Conservation (phyloP, 2,888 invertebrate species). For the Watsonalla binaria region DNA sequence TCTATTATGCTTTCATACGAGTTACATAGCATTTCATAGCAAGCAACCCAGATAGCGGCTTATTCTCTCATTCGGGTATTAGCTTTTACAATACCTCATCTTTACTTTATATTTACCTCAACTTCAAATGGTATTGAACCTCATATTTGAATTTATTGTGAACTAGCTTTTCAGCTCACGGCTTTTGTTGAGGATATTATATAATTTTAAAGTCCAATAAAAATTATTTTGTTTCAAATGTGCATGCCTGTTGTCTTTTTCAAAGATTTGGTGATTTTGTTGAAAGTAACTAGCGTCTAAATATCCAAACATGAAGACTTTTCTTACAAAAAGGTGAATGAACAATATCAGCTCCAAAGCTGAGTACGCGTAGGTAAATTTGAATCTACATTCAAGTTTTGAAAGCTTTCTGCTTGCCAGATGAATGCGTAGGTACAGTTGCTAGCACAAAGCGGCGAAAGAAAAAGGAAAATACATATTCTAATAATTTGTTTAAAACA, state of each 20-base stretch:
- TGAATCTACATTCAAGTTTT: not conserved
- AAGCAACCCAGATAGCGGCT: slow-evolving; percentile 25
- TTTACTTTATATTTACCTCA: not conserved
- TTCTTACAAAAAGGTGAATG: too few species aligned
- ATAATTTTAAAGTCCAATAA: too few species aligned
- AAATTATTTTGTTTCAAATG: too few species aligned
- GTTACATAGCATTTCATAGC: slow-evolving; percentile 24
- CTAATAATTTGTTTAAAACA: slow-evolving; percentile 47
- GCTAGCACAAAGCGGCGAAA: slow-evolving; percentile 21
- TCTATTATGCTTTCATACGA: slow-evolving; percentile 57
- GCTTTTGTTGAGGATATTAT: too few species aligned
- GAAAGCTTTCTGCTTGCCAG: not conserved
- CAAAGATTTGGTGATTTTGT: too few species aligned
- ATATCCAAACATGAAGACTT: too few species aligned
- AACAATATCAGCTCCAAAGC: too few species aligned
- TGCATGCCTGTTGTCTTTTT: too few species aligned
- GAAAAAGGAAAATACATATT: slow-evolving; percentile 39
- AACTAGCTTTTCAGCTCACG: too few species aligned
- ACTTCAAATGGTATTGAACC: not conserved
- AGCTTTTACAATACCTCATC: slow-evolving; percentile 8
- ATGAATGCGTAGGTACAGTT: not conserved
- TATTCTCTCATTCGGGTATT: slow-evolving; percentile 32
- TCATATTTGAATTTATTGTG: not conserved
- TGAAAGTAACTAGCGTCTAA: too few species aligned
- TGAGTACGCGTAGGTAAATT: too few species aligned